Evolutionary conservation across 2,113 vertebrate genomes (phyloP), one percentile per base, ranked within the genome.

Genomic region (Holacanthus passer): DNA sequence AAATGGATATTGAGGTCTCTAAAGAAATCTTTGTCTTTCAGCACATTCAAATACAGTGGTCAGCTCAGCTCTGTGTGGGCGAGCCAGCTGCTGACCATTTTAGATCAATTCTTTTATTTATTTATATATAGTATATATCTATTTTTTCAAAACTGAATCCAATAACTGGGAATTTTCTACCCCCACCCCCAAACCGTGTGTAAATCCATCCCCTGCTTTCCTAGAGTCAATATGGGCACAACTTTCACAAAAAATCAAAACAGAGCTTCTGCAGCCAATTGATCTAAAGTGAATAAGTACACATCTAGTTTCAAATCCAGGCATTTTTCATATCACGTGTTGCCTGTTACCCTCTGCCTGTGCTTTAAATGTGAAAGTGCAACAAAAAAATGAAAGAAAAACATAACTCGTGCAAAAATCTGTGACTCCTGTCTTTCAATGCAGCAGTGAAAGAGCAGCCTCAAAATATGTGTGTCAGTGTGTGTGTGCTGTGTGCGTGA

Each of bases 1-100:
- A n/a, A 83, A 69, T 53, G 19, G 67, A 70, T 35, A n/a, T 43
- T 68, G 80, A 66, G 62, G 71, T 48, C 41, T 66, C 13, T 14
- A 41, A 63, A 32, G 4, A 39, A 32, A 79, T 59, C n/a, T 77
- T 73, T 63, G 62, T 62, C 37, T 53, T 69, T 24, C 2, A 73
- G 17, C 59, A 48, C 45, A 17, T 77, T 69, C 1, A 68, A 70
- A 65, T 7, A 32, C 35, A 31, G 59, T 13, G 20, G 35, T 35
- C n/a, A 65, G 50, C 43, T 37, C 20, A 24, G 27, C 32, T 32
- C 7, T 73, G 39, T 27, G 68, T 73, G 55, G 48, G 62, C 12
- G 50, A 65, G 52, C 13, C 29, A 20, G 27, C 45, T 43, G 29
- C 52, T 29, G 10, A 60, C 22, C 48, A 17, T 24, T n/a, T 64